Base-by-base conservation (phyloP, 2,888 invertebrate species). In the Amiota minor region DNA sequence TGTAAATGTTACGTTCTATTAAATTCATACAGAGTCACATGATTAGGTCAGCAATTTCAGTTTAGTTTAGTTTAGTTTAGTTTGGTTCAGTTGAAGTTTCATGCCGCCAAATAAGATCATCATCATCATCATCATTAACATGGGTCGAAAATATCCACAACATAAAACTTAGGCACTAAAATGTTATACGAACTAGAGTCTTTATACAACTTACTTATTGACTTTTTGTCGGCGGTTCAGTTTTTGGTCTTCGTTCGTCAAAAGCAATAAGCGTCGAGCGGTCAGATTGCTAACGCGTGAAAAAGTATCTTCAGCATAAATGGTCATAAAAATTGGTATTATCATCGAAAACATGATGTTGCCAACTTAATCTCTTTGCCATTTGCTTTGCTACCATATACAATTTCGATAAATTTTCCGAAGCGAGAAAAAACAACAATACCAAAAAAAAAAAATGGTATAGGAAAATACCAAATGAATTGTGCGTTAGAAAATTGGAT, bases 251-350 rank as follows among this genome's bases (percentile, higher is more conserved):
- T 50, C 53, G 53, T n/a, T 50, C 4, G 53, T 50, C 53, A 50
- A n/a, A 12, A 16, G 59, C 20, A 14, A 59, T 12, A 10, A 35
- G 6, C 35, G 6, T 35, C 35, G 35, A 35, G 35, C 35, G 35
- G 35, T 35, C 35, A 35, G 35, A 35, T 35, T 35, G 35, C 35
- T 12, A 18, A 16, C 20, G 18, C 18, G n/a, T 50, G n/a, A 50
- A n/a, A 46, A 47, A 46, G 65, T 65, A 16, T n/a, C 47, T n/a
- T 23, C n/a, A 65, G 20, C 67, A 53, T 61, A 68, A 68, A 50
- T 68, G 68, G 8, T 53, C 68, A 68, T 68, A 70, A 70, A 70
- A 70, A 70, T 70, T 61, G 70, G 70, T 49, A 70, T 61, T 70
- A 61, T 70, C 49, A 23, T 16, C 12, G 59, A 49, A 53, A 70